Base-by-base conservation (phyloP, 2,113 vertebrate species). In the Oxyruncus cristatus region DNA sequence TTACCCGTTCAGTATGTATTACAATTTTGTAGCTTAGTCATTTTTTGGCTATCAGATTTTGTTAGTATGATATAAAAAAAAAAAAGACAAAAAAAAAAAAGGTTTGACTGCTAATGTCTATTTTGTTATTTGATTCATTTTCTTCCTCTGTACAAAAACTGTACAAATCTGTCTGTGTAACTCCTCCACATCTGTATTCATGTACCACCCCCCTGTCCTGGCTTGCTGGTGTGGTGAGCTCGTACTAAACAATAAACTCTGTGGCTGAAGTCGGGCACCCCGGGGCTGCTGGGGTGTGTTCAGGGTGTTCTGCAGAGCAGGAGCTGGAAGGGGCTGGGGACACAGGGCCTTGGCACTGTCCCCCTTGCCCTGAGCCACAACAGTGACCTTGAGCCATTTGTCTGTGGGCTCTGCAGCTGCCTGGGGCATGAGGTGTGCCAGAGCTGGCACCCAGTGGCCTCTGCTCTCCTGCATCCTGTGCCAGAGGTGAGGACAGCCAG, bases 191-290 rank as follows among this genome's bases (percentile, higher is more conserved):
- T 93, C 7, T 97, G 94, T 96, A 94, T 96, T 73, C 94, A 68
- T 96, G 97, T 97, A 93, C 94, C 95, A 77, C 35, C 63, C 49
- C 94, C 82, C 70, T 42, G 27, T 92, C 90, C 92, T 92, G 96
- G 96, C 98, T 98, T 96, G 97, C 97, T 97, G 95, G 79, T 98
- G 97, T 98, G 98, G 97, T 96, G 15, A 97, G 96, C 97, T 97
- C 42, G 28, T 95, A 96, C 97, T 91, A 23, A 97, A 96, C 95
- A 98, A 98, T 98, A 98, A 98, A 98, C 89, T 97, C 97, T 98
- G 97, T 98, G 97, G 97, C 97, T 96, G 95, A 97, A 88, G 95
- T 95, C 24, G 55, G 81, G 94, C 75, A 61, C 46, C 33, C 50
- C 3, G 6, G 56, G 81, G 73, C 82, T 74, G 70, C 91, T 82